Percentiles rank a stretch among this genome's conserved stretches.
Conservation (phyloP, 2,888 invertebrate species). For the Callosobruchus maculatus region DNA sequence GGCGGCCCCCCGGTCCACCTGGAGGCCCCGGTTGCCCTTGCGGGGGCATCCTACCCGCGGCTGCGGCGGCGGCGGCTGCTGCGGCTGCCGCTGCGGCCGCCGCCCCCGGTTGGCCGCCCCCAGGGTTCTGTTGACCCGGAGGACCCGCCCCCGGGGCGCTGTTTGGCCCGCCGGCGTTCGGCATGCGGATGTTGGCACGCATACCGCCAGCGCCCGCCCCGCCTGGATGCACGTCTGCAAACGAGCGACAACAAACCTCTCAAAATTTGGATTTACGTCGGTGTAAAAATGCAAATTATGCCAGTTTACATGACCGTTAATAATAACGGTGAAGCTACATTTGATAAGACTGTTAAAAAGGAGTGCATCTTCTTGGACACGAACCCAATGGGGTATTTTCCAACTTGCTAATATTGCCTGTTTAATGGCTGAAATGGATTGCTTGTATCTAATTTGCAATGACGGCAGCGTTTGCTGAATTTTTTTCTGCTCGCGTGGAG, state of each 20-base stretch:
- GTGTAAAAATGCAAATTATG: too few species aligned
- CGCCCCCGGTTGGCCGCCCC: conserved; percentile 6
- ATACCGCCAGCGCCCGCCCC: conserved; percentile 32
- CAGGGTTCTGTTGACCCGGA: background rate
- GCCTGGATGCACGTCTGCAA: background rate
- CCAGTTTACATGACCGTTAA: too few species aligned
- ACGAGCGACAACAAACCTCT: background rate
- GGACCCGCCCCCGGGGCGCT: background rate
- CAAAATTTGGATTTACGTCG: too few species aligned
- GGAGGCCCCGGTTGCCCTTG: conserved; percentile 14
- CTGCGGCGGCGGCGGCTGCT: conserved; percentile 39
- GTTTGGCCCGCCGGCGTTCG: conserved; percentile 13
- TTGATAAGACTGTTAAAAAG: too few species aligned
- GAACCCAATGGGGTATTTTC: too few species aligned
- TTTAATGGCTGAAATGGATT: too few species aligned
- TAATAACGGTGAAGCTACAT: too few species aligned
- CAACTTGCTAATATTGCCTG: too few species aligned
- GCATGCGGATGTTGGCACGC: conserved; percentile 41
- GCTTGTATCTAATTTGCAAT: too few species aligned
- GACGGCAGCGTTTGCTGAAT: too few species aligned
- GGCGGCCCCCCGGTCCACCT: conserved; percentile 20
- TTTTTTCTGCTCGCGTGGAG: too few species aligned
- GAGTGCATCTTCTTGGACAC: too few species aligned
- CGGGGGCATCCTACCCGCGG: conserved; percentile 12
- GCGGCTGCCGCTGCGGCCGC: conserved; percentile 32